These are phyloP conservation scores for Malacoraja senta DNA, from an alignment of 2,797 vertebrate genomes.

Conservation along the genomic window DNA sequence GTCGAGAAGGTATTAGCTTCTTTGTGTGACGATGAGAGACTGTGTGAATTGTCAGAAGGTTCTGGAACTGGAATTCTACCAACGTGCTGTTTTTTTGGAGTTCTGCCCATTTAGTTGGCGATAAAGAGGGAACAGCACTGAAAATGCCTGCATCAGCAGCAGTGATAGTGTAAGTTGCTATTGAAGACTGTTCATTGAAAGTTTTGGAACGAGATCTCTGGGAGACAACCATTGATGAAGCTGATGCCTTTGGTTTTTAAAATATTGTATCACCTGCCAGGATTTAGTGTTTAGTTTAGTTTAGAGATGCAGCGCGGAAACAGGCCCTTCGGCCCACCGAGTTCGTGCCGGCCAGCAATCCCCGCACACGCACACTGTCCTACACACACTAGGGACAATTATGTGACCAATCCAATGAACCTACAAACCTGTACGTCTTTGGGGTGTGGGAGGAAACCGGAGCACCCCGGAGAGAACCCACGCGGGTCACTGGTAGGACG, in stretches of 20 bases:
- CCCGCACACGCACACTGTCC: too few species aligned
- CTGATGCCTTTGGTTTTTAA: neutral
- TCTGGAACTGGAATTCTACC: neutral
- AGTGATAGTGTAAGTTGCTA: conserved; percentile 2
- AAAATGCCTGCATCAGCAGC: neutral
- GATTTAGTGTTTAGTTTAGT: neutral
- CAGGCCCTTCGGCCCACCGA: too few species aligned
- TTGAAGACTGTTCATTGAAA: neutral
- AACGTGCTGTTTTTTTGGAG: neutral
- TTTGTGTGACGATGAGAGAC: conserved; percentile 2
- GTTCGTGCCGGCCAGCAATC: too few species aligned
- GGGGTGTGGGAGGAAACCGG: too few species aligned
- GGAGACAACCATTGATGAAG: neutral
- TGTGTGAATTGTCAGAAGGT: neutral
- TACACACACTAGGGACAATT: too few species aligned
- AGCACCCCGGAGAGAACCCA: too few species aligned
- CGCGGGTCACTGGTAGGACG: too few species aligned
- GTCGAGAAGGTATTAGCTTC: neutral
- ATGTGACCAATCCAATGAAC: too few species aligned
- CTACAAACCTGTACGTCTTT: too few species aligned
- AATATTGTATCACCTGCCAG: neutral
- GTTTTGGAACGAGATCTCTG: neutral
- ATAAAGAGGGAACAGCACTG: neutral
- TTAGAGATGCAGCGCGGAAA: too few species aligned
- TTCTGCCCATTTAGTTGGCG: neutral